Evolutionary conservation across 2,888 invertebrate species (phyloP).

Genomic region (Tetragnatha montana): DNA sequence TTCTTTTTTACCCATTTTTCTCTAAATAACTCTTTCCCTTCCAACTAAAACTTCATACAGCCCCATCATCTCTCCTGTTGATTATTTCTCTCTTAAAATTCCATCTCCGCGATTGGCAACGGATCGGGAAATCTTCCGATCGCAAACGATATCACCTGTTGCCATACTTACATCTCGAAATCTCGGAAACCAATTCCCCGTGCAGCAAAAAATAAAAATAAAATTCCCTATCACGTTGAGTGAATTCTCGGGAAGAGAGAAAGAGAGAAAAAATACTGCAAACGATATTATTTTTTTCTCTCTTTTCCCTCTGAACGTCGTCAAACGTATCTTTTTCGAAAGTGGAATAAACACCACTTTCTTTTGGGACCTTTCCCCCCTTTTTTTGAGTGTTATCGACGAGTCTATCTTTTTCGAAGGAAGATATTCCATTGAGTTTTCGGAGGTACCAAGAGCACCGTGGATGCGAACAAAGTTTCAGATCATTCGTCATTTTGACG

Average conservation of each 20-base stretch:
- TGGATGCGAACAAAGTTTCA: slow-evolving; percentile 25
- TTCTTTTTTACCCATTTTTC: no score
- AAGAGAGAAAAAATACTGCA: background rate
- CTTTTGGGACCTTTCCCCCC: background rate
- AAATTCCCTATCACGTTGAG: background rate
- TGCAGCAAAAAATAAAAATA: background rate
- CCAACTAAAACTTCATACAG: no score
- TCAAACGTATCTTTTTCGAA: slow-evolving; percentile 1
- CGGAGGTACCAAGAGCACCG: background rate
- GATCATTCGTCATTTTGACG: slow-evolving; percentile 43
- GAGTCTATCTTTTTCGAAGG: background rate
- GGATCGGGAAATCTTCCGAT: background rate
- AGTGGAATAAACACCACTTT: background rate
- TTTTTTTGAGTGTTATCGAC: background rate
- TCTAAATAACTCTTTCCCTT: no score
- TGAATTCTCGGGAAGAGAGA: background rate
- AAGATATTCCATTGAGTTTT: slow-evolving; percentile 1
- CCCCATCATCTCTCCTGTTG: background rate
- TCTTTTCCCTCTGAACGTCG: background rate
- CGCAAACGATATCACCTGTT: background rate
- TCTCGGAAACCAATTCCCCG: background rate
- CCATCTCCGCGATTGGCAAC: background rate
- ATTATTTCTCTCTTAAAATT: background rate
- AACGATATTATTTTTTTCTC: background rate
- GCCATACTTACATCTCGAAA: background rate